Evolutionary conservation across 2,113 vertebrate species (phyloP), one percentile per base, ranked within the genome.

Genomic region (Tor tambroides): DNA sequence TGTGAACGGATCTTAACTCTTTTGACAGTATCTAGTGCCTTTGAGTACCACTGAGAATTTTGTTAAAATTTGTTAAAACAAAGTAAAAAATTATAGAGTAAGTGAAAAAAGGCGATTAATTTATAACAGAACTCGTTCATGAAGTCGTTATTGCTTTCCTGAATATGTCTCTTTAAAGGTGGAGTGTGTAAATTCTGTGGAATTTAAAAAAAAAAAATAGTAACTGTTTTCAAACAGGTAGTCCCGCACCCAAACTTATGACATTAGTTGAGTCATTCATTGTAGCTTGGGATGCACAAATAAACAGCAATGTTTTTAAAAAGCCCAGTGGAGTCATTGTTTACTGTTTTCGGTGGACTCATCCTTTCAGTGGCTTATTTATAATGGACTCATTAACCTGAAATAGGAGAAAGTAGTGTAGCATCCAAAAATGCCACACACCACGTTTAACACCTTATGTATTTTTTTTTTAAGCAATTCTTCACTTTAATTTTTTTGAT

Each of bases 221-320:
- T 74, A 11, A n/a, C 21, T 74, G 38, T 74, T 74, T 74, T 74
- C 38, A 10, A 10, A 71, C 67, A 38, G 35, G 38, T 75, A 32
- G 32, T 38, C 67, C 26, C 1, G 5, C 3, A 26, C 26, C 63
- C 26, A 30, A 28, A 65, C 63, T 46, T 23, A 75, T 19, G 41
- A 15, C 72, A 75, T 75, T 38, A 74, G 21, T n/a, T 43, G 71
- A 75, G 72, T 75, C 72, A 75, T 11, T 75, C 72, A 43, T 23
- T n/a, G 72, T 75, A 14, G 23, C 23, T 72, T 41, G 35, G 19
- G 69, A 21, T 23, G 21, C 35, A 43, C 72, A 46, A 75, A 75
- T 75, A 75, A 75, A 46, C 23, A 26, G 38, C 23, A 2, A 26
- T 75, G 12, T 75, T 75, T 75, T 75, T 46, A 26, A 75, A 75